These are phyloP conservation scores for Heliothis subflexa DNA, from an alignment of 1,140 invertebrate genomes.

Conservation along the genomic window DNA sequence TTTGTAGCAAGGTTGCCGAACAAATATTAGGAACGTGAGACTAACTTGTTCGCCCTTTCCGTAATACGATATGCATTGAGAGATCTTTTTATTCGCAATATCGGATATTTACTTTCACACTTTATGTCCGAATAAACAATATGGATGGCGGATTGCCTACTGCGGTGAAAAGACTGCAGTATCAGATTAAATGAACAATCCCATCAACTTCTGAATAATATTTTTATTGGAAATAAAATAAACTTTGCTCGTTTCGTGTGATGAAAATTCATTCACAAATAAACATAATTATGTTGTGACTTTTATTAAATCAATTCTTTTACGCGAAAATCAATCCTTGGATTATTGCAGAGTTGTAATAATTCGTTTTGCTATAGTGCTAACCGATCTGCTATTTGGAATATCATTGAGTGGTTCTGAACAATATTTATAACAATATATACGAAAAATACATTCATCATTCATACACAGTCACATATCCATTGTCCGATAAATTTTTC, in stretches of 20 bases:
- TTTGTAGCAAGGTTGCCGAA: conserved; percentile 53
- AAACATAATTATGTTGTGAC: no score
- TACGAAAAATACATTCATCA: background rate
- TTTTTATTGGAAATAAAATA: no score
- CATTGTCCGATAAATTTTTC: background rate
- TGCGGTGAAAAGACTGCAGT: no score
- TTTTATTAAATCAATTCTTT: no score
- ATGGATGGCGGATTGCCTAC: background rate
- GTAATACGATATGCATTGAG: conserved; percentile 15
- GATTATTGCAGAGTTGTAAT: no score
- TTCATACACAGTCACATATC: background rate
- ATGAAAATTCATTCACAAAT: no score
- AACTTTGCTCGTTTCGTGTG: no score
- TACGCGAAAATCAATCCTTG: no score
- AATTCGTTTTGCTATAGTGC: no score
- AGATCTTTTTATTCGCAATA: conserved; percentile 19
- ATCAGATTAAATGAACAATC: no score
- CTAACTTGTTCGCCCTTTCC: conserved; percentile 28
- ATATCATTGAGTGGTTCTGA: background rate
- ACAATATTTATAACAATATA: background rate
- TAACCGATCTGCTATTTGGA: no score
- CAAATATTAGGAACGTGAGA: conserved; percentile 59
- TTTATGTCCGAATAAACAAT: background rate
- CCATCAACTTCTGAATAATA: no score
- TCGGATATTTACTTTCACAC: conserved; percentile 9